Conservation (phyloP, 1,140 invertebrate genomes). For the Mycetomoellerius zeteki region DNA sequence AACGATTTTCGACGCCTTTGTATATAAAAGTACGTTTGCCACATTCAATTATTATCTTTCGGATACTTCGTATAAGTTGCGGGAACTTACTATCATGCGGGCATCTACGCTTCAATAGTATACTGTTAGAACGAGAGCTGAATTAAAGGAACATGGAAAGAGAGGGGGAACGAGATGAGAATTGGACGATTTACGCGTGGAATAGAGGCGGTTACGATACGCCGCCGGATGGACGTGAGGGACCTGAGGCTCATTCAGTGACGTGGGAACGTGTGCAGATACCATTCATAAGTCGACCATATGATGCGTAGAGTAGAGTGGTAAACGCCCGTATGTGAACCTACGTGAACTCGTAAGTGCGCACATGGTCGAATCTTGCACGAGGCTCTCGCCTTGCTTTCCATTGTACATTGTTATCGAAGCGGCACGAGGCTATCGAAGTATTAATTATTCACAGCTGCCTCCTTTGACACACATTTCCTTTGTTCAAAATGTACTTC, state of each 20-base stretch:
- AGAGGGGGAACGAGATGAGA: constrained; percentile 64
- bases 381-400: not conserved
- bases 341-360: constrained; percentile 55
- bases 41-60: not conserved
- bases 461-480: not conserved
- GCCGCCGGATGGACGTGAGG: constrained; percentile 70
- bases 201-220: constrained; percentile 72
- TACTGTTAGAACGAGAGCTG: constrained; percentile 17
- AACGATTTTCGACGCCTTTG: not conserved
- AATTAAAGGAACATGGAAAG: constrained; percentile 13
- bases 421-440: constrained; percentile 41
- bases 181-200: constrained; percentile 76
- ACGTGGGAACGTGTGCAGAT: constrained; percentile 80
- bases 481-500: constrained; percentile 2
- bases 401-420: constrained; percentile 51
- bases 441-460: constrained; percentile 54
- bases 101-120: constrained; percentile 9
- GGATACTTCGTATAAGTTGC: not conserved
- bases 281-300: constrained; percentile 79
- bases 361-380: constrained; percentile 41
- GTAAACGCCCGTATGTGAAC: constrained; percentile 41
- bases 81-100: not conserved
- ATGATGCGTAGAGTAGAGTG: constrained; percentile 37
- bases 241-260: constrained; percentile 78
- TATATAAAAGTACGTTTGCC: not conserved